A percentile compares a stretch with the other conserved stretches of the same genome.
Conservation (phyloP, 2,888 invertebrate genomes). For the Idaea biselata region DNA sequence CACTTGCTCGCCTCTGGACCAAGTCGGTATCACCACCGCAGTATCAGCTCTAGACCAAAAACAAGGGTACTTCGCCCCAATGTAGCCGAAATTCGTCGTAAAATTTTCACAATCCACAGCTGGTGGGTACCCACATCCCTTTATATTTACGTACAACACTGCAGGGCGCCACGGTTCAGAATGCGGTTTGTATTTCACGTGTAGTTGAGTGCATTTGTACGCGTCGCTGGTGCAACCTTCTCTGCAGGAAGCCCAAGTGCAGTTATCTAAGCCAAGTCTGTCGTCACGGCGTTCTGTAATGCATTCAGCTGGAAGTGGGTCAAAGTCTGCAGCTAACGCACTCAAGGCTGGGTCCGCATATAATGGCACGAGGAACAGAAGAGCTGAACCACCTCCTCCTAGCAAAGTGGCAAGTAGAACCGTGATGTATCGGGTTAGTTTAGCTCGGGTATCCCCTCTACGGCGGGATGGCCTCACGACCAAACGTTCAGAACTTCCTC, state of each 20-base stretch:
- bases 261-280: slow-evolving; percentile 86
- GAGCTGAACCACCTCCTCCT: slow-evolving; percentile 70
- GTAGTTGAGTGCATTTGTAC: slow-evolving; percentile 84
- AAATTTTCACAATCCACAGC: slow-evolving; percentile 88
- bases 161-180: slow-evolving; percentile 79
- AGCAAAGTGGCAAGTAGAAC: slow-evolving; percentile 67
- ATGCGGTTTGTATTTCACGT: slow-evolving; percentile 81
- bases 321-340: slow-evolving; percentile 87
- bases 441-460: slow-evolving; percentile 66
- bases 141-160: slow-evolving; percentile 88
- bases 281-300: slow-evolving; percentile 86
- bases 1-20: slow-evolving; percentile 91
- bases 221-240: slow-evolving; percentile 91
- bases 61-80: slow-evolving; percentile 84
- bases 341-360: slow-evolving; percentile 78
- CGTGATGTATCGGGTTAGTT: slow-evolving; percentile 69
- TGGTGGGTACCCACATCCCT: slow-evolving; percentile 92
- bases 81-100: slow-evolving; percentile 84
- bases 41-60: slow-evolving; percentile 89
- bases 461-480: slow-evolving; percentile 64
- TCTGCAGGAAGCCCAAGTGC: slow-evolving; percentile 89
- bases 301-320: slow-evolving; percentile 86
- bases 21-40: slow-evolving; percentile 90
- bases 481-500: slow-evolving; percentile 73
- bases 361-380: slow-evolving; percentile 73